phyloP scores from a whole-genome alignment of 2,797 vertebrate genomes.

The Botia almorhae region DNA sequence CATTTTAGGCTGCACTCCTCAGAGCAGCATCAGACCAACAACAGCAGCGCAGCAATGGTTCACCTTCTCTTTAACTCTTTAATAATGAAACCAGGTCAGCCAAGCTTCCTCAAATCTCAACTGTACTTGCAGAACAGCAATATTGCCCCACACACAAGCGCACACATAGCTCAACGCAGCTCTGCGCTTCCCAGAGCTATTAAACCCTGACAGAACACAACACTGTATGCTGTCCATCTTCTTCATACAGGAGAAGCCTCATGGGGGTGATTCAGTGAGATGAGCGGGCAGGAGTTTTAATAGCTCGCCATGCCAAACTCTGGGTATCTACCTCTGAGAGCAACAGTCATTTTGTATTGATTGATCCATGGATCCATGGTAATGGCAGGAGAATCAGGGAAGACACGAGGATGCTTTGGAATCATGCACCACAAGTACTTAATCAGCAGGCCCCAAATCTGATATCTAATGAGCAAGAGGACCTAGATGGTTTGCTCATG shows the following conservation, averaged over 20 bases:
- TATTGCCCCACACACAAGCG: conserved; percentile 38
- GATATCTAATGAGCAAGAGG: conserved; percentile 33
- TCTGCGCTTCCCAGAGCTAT: conserved; percentile 64
- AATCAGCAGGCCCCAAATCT: neutral
- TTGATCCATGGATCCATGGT: conserved; percentile 27
- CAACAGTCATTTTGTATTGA: conserved; percentile 47
- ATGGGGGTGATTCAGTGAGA: conserved; percentile 45
- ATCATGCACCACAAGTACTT: neutral
- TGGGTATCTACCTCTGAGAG: conserved; percentile 37
- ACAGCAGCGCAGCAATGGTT: conserved; percentile 28
- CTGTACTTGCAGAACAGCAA: conserved; percentile 43
- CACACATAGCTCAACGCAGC: conserved; percentile 21
- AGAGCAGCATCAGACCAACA: conserved; percentile 21
- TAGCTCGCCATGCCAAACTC: conserved; percentile 59
- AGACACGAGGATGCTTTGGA: conserved; percentile 15
- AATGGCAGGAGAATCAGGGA: conserved; percentile 11
- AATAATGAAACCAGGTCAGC: conserved; percentile 36
- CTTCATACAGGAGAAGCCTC: conserved; percentile 54
- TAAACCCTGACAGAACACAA: conserved; percentile 65
- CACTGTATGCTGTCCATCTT: conserved; percentile 62
- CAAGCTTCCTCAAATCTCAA: conserved; percentile 48
- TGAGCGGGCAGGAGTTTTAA: conserved; percentile 57
- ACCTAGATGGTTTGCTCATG: conserved; percentile 23
- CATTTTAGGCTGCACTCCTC: neutral
- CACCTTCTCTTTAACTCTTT: conserved; percentile 47